Conservation (phyloP, 2,888 invertebrate genomes). For the Trichacis sp. region DNA sequence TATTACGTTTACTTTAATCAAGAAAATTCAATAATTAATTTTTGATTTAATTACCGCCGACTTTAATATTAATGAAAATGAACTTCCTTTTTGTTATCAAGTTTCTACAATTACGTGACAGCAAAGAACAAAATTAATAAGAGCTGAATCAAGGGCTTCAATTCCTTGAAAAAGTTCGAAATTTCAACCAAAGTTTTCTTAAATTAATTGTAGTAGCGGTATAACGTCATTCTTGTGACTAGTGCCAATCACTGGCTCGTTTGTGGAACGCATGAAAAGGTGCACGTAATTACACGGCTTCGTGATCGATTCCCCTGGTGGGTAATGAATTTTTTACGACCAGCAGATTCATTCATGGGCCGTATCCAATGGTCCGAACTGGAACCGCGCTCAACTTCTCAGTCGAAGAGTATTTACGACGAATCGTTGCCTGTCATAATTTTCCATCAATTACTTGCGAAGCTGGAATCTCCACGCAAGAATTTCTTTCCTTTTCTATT, state of each 20-base stretch:
- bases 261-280: constrained; percentile 41
- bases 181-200: too few relatives aligned
- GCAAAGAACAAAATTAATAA: too few relatives aligned
- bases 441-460: background rate
- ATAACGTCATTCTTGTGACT: constrained; percentile 1
- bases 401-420: constrained; percentile 3
- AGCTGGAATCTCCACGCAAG: background rate
- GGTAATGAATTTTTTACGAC: constrained; percentile 67
- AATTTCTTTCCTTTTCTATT: constrained; percentile 4
- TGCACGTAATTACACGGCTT: constrained; percentile 62
- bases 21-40: too few relatives aligned
- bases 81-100: too few relatives aligned
- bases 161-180: too few relatives aligned
- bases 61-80: too few relatives aligned
- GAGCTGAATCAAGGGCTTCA: too few relatives aligned
- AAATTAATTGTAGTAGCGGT: too few relatives aligned
- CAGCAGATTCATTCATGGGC: constrained; percentile 44
- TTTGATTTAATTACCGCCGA: too few relatives aligned
- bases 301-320: constrained; percentile 62
- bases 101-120: too few relatives aligned
- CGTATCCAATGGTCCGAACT: constrained; percentile 54
- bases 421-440: constrained; percentile 2
- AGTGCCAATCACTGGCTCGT: constrained; percentile 17
- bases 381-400: constrained; percentile 40
- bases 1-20: too few relatives aligned